Conservation (phyloP, 2,113 vertebrate species). For the Pica pica region DNA sequence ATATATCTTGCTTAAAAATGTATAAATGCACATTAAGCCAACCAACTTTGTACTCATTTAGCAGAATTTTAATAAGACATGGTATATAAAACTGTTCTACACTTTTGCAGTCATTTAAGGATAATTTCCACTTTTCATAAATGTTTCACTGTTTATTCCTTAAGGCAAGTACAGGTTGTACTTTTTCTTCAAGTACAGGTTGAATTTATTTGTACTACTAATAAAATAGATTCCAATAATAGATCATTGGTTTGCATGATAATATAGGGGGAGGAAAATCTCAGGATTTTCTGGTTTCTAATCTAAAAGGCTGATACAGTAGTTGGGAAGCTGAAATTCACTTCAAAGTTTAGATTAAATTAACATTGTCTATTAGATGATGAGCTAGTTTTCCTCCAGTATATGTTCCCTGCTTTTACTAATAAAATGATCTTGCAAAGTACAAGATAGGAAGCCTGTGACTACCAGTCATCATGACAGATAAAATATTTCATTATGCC, state of each 20-base stretch:
- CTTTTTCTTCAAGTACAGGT: not conserved
- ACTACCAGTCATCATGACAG: not conserved
- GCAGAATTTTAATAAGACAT: not conserved
- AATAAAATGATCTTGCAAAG: not conserved
- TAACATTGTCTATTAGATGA: not conserved
- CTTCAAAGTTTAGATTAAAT: not conserved
- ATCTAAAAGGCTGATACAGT: not conserved
- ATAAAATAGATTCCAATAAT: not conserved
- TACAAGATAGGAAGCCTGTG: not conserved
- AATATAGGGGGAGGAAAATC: not conserved
- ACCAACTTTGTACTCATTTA: not conserved
- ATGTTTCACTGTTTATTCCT: not conserved
- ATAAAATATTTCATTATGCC: not conserved
- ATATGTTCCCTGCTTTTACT: not conserved
- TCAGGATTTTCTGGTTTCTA: conserved; percentile 5
- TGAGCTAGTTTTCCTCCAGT: not conserved
- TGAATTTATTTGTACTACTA: not conserved
- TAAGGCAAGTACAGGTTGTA: not conserved
- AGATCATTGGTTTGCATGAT: not conserved
- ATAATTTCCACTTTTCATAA: not conserved
- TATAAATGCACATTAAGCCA: not conserved
- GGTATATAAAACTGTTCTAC: not conserved
- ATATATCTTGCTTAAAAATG: not conserved
- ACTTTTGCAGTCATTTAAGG: not conserved
- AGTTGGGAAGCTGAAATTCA: not conserved